Base-by-base conservation (phyloP, 2,888 invertebrate genomes). In the Rotaria socialis region DNA sequence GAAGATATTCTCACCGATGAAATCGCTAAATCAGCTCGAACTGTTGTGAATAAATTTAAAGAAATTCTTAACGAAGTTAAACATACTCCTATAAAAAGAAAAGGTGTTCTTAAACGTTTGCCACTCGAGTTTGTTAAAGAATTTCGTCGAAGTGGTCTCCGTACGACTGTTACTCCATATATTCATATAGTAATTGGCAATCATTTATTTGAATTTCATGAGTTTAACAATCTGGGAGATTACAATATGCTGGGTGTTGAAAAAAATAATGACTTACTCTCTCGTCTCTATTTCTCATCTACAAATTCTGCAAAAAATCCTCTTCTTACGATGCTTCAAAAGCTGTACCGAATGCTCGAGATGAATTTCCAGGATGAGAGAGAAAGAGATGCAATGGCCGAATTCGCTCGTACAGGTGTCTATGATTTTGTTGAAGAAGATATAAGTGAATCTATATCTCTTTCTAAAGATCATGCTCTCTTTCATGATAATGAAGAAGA, bases 181-280 rank as follows among this genome's bases (percentile, higher is more conserved):
- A 75, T 75, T 19, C 75, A 75, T 75, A 75, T 75, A 14, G n/a
- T n/a, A n/a, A 75, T 75, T 24, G 75, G 75, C 0, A 75, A 75
- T 75, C 75, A 75, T 35, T 22, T 75, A 75, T 41, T 22, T 75
- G 41, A 75, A 43, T 75, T 75, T 14, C 19, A 75, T 43, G 75
- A 75, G 10, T 24, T 75, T 4, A 43, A 19, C 8, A 16, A 75
- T 43, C n/a, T 75, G 8, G 75, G 75, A 43, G 75, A 41, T 43
- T 75, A 43, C 22, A 43, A 75, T 75, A 75, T 75, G 75, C 75
- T 43, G 43, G 75, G 75, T 8, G 75, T 75, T 14, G 75, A 75
- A 24, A 75, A 75, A 75, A 43, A 10, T 43, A 75, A 75, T 75
- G 75, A 75, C 35, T 5, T 75, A 41, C 43, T 75, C 7, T 75